Evolutionary conservation across 2,888 invertebrate genomes (phyloP).

Genomic region (Entomobrya proxima): DNA sequence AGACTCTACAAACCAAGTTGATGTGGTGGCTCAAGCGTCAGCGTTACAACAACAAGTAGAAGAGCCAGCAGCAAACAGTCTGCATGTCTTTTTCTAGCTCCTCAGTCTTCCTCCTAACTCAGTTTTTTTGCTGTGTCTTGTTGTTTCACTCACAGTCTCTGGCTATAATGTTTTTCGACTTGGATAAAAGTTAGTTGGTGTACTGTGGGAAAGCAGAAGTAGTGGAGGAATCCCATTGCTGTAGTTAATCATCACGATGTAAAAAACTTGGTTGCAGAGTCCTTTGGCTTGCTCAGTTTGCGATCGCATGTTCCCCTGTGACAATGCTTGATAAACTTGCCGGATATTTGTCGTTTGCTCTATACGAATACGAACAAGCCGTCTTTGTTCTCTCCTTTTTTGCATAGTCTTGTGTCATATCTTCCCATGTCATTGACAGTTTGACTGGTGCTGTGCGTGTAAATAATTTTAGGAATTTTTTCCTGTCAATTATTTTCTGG

Average conservation of each 20-base stretch:
- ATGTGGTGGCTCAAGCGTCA: neutral
- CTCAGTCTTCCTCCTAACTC: neutral
- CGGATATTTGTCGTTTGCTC: neutral
- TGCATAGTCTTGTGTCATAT: too few species aligned
- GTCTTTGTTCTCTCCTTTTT: neutral
- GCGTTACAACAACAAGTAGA: neutral
- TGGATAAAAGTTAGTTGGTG: constrained; percentile 12
- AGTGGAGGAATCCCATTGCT: neutral
- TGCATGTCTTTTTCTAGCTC: too few species aligned
- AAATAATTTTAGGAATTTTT: too few species aligned
- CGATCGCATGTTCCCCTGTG: constrained; percentile 63
- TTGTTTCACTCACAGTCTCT: neutral
- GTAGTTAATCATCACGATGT: constrained; percentile 17
- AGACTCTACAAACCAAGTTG: neutral
- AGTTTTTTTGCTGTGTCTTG: neutral
- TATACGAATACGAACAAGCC: neutral
- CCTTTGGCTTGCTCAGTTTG: constrained; percentile 65
- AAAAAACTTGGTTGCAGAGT: constrained; percentile 64
- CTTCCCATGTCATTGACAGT: too few species aligned
- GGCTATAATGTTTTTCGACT: neutral
- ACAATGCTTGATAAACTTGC: constrained; percentile 40
- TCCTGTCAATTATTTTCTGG: too few species aligned
- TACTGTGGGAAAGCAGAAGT: constrained; percentile 39
- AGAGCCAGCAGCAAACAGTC: neutral
- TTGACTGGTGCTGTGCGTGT: too few species aligned